Evolutionary conservation across 2,113 vertebrate species (phyloP).

Genomic region (Sterna hirundo): DNA sequence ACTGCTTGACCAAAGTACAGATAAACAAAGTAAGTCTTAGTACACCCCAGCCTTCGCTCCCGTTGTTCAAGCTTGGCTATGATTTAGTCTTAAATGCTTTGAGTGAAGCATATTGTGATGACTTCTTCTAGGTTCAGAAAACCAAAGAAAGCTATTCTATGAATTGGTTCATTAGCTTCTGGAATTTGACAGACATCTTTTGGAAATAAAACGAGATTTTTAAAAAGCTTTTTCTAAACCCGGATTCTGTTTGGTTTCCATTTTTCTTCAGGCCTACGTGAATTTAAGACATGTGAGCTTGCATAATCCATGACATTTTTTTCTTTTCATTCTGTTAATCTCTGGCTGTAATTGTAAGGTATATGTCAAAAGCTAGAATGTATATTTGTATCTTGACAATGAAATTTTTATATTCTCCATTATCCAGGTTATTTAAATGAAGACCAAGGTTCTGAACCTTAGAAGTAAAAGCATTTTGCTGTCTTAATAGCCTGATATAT

Average conservation of each 20-base stretch:
- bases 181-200: neutral
- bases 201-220: neutral
- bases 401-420: neutral
- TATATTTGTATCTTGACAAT: neutral
- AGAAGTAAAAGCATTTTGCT: neutral
- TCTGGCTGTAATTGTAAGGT: neutral
- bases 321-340: neutral
- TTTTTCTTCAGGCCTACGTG: neutral
- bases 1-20: neutral
- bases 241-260: neutral
- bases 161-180: neutral
- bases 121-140: neutral
- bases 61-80: neutral
- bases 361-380: neutral
- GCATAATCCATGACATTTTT: neutral
- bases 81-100: neutral
- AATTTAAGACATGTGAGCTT: neutral
- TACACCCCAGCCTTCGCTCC: neutral
- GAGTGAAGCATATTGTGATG: neutral
- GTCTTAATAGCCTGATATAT: neutral
- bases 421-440: neutral
- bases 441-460: neutral
- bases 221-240: neutral
- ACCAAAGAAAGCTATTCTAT: neutral
- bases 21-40: neutral